Evolutionary conservation across 2,797 vertebrate species (phyloP).

Genomic region (Galagoides demidoff): DNA sequence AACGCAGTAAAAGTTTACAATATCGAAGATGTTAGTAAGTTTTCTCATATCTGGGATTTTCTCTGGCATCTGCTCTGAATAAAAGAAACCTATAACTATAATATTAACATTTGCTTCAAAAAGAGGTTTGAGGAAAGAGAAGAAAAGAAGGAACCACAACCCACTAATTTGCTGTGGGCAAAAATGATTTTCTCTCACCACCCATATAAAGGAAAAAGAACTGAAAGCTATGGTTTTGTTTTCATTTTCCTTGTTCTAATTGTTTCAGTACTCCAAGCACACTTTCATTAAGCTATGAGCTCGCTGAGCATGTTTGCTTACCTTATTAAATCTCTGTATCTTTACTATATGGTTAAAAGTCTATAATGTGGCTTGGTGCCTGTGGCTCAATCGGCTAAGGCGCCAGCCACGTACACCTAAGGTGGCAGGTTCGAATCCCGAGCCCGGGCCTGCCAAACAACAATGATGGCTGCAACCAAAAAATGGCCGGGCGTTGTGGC

Average conservation of each 20-base stretch:
- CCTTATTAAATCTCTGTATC: conserved; percentile 31
- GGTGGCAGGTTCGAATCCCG: no score
- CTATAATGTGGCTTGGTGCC: no score
- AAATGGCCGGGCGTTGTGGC: no score
- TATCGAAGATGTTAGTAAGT: background rate
- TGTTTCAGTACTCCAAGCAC: conserved; percentile 6
- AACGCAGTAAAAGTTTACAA: background rate
- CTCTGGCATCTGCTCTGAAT: background rate
- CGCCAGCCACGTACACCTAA: no score
- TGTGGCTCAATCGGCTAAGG: no score
- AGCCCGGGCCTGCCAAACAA: no score
- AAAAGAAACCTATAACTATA: background rate
- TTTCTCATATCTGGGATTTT: background rate
- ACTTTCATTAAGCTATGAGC: conserved; percentile 1
- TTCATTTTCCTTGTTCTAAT: conserved; percentile 42
- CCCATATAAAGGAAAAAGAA: background rate
- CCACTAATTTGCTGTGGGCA: background rate
- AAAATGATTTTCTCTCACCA: background rate
- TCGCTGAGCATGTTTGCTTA: background rate
- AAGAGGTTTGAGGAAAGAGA: background rate
- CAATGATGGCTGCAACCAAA: no score
- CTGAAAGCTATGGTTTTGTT: background rate
- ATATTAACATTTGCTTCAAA: background rate
- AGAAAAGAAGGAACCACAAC: background rate
- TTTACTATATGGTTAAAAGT: background rate